Base-by-base conservation (phyloP, 2,113 vertebrate genomes). In the Aramus guarauna region DNA sequence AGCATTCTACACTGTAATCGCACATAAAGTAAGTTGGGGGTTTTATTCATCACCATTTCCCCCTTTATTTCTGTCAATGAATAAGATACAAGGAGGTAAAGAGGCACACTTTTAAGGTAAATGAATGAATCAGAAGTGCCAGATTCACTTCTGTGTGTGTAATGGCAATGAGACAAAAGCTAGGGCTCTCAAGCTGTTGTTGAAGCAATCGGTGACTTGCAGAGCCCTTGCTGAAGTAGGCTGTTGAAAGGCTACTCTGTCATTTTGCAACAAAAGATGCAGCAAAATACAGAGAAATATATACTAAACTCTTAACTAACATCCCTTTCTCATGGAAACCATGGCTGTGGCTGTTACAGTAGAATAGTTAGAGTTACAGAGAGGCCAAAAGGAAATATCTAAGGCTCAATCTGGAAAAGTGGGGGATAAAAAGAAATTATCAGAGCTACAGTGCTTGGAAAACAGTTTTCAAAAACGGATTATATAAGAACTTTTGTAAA, bases 391-490 rank as follows among this genome's bases (percentile, higher is more conserved):
- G 2, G 24, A 83, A 74, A 47, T 74, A 64, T 5, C 32, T 43
- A 19, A 43, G 4, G 29, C 30, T 80, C 3, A 2, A 4, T 53
- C 4, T 86, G 5, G 3, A 2, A 8, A 39, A 67, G 3, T 2
- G 1, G 5, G 6, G 7, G 1, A 2, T 1, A 11, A 59, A n/a
- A 67, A 36, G 1, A 50, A 34, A 23, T 13, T n/a, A 37, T 43
- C 14, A 21, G 8, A 3, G 2, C 9, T 52, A 7, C 3, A 6
- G 13, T 39, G n/a, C 58, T 68, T 23, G 59, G 15, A 63, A 92
- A 72, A 18, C 0, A 24, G 8, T 43, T 68, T 50, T 4, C 0
- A 32, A 24, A 37, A 14, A 13, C 15, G 8, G 1, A 48, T 77
- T 43, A 21, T 27, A 12, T 29, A 58, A 34, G 16, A 20, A 43